Conservation (phyloP, 2,113 vertebrate genomes). For the Xiphias gladius region DNA sequence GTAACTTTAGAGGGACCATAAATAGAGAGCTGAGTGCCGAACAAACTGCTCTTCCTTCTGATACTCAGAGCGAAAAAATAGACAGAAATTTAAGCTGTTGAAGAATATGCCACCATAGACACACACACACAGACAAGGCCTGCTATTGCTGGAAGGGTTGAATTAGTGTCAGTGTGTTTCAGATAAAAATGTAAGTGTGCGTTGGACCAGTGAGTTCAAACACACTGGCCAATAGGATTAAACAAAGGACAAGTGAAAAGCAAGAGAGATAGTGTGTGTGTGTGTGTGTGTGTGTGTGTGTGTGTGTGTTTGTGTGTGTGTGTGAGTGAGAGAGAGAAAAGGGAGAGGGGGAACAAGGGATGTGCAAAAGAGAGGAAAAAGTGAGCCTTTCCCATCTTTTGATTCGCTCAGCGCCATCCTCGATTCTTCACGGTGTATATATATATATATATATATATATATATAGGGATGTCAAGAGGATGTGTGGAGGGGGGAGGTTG, state of each 20-base stretch:
- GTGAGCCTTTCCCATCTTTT: slow-evolving; percentile 72
- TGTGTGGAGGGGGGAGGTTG: slow-evolving; percentile 29
- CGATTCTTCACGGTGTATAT: slow-evolving; percentile 68
- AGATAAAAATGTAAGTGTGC: slow-evolving; percentile 74
- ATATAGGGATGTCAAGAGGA: slow-evolving; percentile 56
- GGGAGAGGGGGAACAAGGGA: slow-evolving; percentile 19
- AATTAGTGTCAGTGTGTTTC: slow-evolving; percentile 76
- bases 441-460: slow-evolving; percentile 62
- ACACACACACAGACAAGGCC: slow-evolving; percentile 40
- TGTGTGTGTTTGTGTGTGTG: too few species aligned
- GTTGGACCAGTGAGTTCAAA: slow-evolving; percentile 51
- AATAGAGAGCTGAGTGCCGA: slow-evolving; percentile 27
- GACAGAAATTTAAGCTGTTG: slow-evolving; percentile 12
- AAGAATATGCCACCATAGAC: slow-evolving; percentile 11
- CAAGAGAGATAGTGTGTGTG: too few species aligned
- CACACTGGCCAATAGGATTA: slow-evolving; percentile 47
- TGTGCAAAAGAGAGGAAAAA: slow-evolving; percentile 47
- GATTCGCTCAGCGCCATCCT: slow-evolving; percentile 64
- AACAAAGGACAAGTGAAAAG: slow-evolving; percentile 44
- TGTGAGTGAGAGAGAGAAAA: slow-evolving; percentile 15
- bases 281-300: too few species aligned
- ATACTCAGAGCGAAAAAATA: slow-evolving; percentile 52
- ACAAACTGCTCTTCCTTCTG: slow-evolving; percentile 41
- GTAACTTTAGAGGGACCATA: slow-evolving; percentile 49
- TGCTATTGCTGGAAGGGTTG: slow-evolving; percentile 61